Evolutionary conservation across 2,888 invertebrate genomes (phyloP).

Genomic region (Drosophila anceps): DNA sequence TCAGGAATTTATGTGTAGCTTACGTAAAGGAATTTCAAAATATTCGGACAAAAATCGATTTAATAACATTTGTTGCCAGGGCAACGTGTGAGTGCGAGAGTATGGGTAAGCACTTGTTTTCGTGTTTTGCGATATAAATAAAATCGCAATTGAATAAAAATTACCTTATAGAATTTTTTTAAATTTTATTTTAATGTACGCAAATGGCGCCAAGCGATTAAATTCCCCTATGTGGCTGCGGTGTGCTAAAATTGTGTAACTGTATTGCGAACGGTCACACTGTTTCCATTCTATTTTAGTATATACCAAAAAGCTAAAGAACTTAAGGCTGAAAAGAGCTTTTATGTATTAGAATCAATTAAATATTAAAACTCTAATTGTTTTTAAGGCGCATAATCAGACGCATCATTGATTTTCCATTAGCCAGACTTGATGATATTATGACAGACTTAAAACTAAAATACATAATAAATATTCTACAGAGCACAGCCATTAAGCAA

Average conservation of each 20-base stretch:
- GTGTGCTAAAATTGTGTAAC: not conserved
- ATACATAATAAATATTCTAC: no score
- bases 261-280: not conserved
- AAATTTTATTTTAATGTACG: not conserved
- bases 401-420: no score
- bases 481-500: no score
- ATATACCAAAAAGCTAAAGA: not conserved
- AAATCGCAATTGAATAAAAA: not conserved
- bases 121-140: not conserved
- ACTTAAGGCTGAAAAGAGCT: not conserved
- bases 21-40: conserved; percentile 58
- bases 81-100: conserved; percentile 31
- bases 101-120: not conserved
- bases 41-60: conserved; percentile 52
- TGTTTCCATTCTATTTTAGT: not conserved
- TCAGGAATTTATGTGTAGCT: conserved; percentile 53
- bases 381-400: no score
- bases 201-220: not conserved
- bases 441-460: no score
- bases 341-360: no score
- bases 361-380: no score
- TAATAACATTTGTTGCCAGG: conserved; percentile 60
- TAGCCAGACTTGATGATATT: no score
- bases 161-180: not conserved
- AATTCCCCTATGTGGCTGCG: not conserved